These are phyloP conservation scores for Melospiza georgiana DNA, from an alignment of 2,113 vertebrate species.

Conservation along the genomic window DNA sequence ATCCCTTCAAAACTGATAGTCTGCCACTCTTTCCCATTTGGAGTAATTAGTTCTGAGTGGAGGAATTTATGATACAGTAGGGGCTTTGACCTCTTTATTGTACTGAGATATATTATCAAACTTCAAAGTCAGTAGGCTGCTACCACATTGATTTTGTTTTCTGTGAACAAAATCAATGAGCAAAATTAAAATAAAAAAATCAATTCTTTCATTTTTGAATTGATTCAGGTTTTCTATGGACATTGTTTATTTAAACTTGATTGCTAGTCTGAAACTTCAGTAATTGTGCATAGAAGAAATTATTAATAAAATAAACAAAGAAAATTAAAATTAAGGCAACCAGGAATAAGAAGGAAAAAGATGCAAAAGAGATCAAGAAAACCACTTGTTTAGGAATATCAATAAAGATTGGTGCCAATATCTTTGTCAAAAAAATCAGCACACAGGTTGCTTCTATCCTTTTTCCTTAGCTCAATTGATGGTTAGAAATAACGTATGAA, in stretches of 20 bases:
- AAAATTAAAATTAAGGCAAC: not conserved
- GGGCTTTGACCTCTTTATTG: slow-evolving; percentile 58
- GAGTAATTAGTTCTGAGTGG: slow-evolving; percentile 62
- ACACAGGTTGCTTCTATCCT: not conserved
- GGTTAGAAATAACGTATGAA: not conserved
- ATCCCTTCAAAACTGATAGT: not conserved
- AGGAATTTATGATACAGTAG: slow-evolving; percentile 44
- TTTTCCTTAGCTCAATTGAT: not conserved
- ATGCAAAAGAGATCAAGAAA: not conserved
- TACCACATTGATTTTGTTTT: slow-evolving; percentile 70
- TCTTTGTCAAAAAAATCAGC: not conserved
- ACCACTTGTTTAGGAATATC: not conserved
- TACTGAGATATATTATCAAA: slow-evolving; percentile 49
- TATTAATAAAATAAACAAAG: not conserved
- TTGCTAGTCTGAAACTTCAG: not conserved
- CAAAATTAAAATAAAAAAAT: slow-evolving; percentile 64
- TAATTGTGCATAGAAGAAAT: not conserved
- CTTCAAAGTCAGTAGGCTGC: slow-evolving; percentile 48
- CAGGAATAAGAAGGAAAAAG: not conserved
- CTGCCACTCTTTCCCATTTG: slow-evolving; percentile 39
- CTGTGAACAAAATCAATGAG: slow-evolving; percentile 60
- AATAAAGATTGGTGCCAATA: not conserved
- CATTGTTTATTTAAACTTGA: slow-evolving; percentile 45
- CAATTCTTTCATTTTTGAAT: slow-evolving; percentile 43
- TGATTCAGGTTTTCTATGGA: not conserved